A percentile compares a stretch with the other conserved stretches of the same genome.
Evolutionary conservation across 2,797 vertebrate genomes (phyloP).

Genomic region (Molossus alvarezi): DNA sequence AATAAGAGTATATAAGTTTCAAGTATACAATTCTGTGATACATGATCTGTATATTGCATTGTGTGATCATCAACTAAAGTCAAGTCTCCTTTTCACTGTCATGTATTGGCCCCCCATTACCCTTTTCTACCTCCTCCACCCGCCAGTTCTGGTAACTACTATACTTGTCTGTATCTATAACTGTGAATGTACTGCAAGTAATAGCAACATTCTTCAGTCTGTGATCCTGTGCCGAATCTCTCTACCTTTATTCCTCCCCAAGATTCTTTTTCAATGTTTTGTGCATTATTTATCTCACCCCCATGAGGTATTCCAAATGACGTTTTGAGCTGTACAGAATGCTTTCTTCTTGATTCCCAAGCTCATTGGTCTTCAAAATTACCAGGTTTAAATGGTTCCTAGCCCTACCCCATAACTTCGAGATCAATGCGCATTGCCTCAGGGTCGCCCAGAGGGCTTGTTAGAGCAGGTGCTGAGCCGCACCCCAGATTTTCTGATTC

Average conservation of each 20-base stretch:
- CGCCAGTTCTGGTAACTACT: not conserved
- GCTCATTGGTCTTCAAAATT: conserved; percentile 5
- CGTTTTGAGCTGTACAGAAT: not conserved
- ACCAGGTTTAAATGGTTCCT: not conserved
- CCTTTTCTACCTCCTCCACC: not conserved
- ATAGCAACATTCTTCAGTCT: not conserved
- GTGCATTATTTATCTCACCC: not conserved
- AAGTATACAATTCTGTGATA: not conserved
- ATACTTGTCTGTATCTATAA: not conserved
- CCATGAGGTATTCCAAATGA: not conserved
- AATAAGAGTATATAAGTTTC: not conserved
- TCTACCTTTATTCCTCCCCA: not conserved
- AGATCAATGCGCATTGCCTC: not conserved
- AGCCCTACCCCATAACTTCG: not conserved
- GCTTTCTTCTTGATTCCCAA: not conserved
- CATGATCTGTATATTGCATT: not conserved
- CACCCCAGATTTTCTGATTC: not conserved
- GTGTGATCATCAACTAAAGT: not conserved
- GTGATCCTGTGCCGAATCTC: not conserved
- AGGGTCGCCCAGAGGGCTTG: not conserved
- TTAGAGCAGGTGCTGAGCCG: not conserved
- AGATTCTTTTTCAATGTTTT: not conserved
- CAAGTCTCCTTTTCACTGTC: not conserved
- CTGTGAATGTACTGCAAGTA: not conserved
- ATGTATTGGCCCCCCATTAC: not conserved